Evolutionary conservation across 2,113 vertebrate genomes (phyloP), one percentile per base, ranked within the genome.

Genomic region (Tragelaphus imberbis): DNA sequence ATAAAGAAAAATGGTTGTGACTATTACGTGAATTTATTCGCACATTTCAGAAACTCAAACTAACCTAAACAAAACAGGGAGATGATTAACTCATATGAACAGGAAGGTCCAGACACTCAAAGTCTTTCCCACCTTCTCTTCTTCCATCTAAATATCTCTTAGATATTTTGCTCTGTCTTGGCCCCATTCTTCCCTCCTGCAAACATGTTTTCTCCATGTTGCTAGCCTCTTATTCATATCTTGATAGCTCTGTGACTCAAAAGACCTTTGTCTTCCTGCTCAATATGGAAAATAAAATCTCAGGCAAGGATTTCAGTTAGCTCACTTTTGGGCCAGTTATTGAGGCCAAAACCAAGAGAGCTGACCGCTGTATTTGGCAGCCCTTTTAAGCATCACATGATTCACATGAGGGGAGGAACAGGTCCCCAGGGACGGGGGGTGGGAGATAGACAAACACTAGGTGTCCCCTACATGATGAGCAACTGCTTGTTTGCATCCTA

Each of bases 1-100:
- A 99, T 98, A 98, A 98, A 65, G 63, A 65, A 65, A 40, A n/a
- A 27, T 7, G 3, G 6, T 16, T 17, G 9, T 56, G 77, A 56
- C 88, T 44, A 25, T 36, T 40, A 91, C 80, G 51, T 25, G 19
- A 17, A 84, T 7, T 40, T 6, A 63, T 59, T 25, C 3, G 2
- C 6, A 40, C 14, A 10, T 81, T 97, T 59, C 59, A 77, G 81
- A 96, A 84, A 33, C 51, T 58, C 84, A 63, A 16, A 55, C 77
- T 33, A 84, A 44, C 58, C 40, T 84, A 44, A 59, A 61, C 51
- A 40, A 44, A 96, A 82, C 16, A 49, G 27, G 68, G n/a, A 61
- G 55, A 33, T 63, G 87, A 59, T 65, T 71, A 33, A 28, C 44
- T 84, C 6, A 3, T 23, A 13, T 59, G 58, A 82, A 49, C 51